Evolutionary conservation across 2,113 vertebrate genomes (phyloP).

Genomic region (Hystrix brachyura): DNA sequence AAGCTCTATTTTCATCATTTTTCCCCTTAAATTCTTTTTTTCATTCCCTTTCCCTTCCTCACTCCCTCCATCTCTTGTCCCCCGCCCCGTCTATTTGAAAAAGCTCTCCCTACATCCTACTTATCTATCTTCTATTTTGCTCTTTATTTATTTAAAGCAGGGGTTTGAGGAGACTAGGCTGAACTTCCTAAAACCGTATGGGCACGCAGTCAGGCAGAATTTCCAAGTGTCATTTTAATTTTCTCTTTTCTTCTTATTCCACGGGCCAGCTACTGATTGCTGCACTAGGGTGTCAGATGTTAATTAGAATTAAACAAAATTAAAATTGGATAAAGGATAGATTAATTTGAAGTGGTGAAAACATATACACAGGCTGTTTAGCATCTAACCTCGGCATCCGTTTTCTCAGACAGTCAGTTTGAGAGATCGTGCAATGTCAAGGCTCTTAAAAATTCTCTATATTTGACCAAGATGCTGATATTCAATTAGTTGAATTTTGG

Average conservation of each 20-base stretch:
- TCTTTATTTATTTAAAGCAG: neutral
- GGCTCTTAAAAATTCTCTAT: neutral
- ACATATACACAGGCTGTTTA: neutral
- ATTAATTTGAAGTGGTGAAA: neutral
- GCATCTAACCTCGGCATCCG: neutral
- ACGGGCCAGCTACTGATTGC: neutral
- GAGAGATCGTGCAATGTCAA: neutral
- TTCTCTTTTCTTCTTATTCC: neutral
- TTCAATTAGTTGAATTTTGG: neutral
- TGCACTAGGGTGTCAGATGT: neutral
- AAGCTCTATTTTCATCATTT: neutral
- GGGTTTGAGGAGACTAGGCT: neutral
- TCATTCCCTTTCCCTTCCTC: neutral
- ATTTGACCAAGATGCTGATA: neutral
- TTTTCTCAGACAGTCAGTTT: neutral
- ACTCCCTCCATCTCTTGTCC: neutral
- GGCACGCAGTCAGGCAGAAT: conserved; percentile 5
- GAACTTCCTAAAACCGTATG: conserved; percentile 33
- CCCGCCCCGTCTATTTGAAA: neutral
- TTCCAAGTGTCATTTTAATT: conserved; percentile 9
- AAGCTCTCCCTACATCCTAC: neutral
- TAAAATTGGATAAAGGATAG: neutral
- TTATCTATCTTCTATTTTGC: neutral
- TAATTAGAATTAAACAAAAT: neutral
- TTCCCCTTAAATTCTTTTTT: neutral